Evolutionary conservation across 2,888 invertebrate genomes (phyloP).

Genomic region (Clanis bilineata): DNA sequence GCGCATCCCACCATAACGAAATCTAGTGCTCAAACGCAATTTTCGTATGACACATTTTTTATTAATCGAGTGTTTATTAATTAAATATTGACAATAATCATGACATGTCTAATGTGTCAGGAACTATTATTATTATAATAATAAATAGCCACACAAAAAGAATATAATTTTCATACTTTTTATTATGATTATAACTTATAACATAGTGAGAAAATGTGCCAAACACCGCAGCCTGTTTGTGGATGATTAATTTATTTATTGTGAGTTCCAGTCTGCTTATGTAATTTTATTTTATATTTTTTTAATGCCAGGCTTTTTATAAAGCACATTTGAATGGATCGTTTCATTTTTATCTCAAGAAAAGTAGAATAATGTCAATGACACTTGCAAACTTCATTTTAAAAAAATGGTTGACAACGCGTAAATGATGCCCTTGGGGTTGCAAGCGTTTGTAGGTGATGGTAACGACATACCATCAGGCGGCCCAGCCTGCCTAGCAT

Average conservation of each 20-base stretch:
- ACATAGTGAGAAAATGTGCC: slow-evolving; percentile 5
- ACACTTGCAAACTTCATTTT: no score
- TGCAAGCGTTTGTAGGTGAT: no score
- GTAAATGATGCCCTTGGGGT: no score
- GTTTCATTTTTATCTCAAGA: no score
- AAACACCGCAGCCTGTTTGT: background rate
- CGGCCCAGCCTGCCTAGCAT: no score
- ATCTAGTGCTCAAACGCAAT: slow-evolving; percentile 40
- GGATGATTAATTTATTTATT: background rate
- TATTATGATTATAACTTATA: background rate
- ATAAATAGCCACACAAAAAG: background rate
- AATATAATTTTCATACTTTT: background rate
- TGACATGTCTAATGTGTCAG: no score
- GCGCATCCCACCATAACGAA: slow-evolving; percentile 37
- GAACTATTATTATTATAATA: no score
- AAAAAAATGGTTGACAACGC: no score
- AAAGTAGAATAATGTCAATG: no score
- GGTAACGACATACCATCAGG: no score
- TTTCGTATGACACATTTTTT: background rate
- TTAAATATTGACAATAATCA: no score
- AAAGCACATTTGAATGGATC: background rate
- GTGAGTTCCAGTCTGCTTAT: background rate
- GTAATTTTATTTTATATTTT: background rate
- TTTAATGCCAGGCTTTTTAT: background rate
- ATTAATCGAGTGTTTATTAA: background rate